These are phyloP conservation scores for Borostomias antarcticus DNA, from an alignment of 2,797 vertebrate genomes.

Conservation along the genomic window DNA sequence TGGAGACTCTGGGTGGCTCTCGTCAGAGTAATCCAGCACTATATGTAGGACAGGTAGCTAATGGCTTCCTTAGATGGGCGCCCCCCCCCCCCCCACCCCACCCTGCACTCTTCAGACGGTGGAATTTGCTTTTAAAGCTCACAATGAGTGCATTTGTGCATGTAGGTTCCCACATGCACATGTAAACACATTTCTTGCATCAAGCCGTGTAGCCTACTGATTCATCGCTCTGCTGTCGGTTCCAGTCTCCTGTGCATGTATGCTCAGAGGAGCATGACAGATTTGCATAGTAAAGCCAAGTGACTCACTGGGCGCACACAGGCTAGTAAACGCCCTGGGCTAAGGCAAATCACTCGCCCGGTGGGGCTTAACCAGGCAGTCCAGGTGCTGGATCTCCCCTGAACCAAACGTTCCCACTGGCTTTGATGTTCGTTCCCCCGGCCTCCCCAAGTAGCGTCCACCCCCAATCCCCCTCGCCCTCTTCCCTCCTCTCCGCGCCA, in stretches of 20 bases:
- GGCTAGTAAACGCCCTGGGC: conserved; percentile 1
- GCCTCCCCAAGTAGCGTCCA: neutral
- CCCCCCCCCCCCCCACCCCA: neutral
- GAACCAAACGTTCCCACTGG: neutral
- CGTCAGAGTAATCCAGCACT: neutral
- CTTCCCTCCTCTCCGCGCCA: conserved; percentile 20
- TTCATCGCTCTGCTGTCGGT: neutral
- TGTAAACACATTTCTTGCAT: neutral
- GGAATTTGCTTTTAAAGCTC: no score
- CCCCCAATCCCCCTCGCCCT: no score
- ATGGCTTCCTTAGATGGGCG: neutral
- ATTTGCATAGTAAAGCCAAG: conserved; percentile 44
- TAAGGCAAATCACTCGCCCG: conserved; percentile 7
- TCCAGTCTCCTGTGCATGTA: conserved; percentile 16
- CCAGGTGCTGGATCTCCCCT: neutral
- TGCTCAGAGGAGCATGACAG: conserved; percentile 22
- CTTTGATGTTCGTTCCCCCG: neutral
- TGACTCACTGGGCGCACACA: conserved; percentile 38
- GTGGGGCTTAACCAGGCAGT: neutral
- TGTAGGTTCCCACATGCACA: no score
- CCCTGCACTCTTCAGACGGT: no score
- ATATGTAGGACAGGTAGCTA: neutral
- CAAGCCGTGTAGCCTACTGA: neutral
- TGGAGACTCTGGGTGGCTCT: conserved; percentile 8
- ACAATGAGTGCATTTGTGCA: no score